Evolutionary conservation across 2,888 invertebrate genomes (phyloP).

Genomic region (Andrena haemorrhoa): DNA sequence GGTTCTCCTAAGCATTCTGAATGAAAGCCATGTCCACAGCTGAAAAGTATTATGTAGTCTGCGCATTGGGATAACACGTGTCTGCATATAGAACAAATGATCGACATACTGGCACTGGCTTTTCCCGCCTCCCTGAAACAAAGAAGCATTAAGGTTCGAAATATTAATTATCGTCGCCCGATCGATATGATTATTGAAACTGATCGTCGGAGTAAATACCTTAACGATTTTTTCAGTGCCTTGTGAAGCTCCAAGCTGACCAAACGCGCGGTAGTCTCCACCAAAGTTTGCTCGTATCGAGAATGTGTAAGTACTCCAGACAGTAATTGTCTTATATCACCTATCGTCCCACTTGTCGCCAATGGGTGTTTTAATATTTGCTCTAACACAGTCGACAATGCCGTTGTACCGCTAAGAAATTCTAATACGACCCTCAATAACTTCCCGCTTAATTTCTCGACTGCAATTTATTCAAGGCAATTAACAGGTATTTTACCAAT

Average conservation of each 20-base stretch:
- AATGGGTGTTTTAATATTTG: slow-evolving; percentile 86
- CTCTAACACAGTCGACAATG: slow-evolving; percentile 87
- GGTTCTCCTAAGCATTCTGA: slow-evolving; percentile 80
- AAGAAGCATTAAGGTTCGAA: slow-evolving; percentile 33
- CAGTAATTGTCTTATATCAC: slow-evolving; percentile 87
- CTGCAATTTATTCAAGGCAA: slow-evolving; percentile 65
- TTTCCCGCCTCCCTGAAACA: slow-evolving; percentile 78
- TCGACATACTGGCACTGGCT: slow-evolving; percentile 78
- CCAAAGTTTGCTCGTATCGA: slow-evolving; percentile 90
- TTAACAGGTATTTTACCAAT: slow-evolving; percentile 25
- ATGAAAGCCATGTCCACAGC: slow-evolving; percentile 83
- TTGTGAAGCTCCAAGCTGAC: slow-evolving; percentile 90
- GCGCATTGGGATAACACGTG: slow-evolving; percentile 77
- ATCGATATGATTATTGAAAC: slow-evolving; percentile 11
- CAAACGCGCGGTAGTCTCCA: slow-evolving; percentile 89
- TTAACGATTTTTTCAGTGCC: slow-evolving; percentile 79
- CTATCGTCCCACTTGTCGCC: slow-evolving; percentile 87
- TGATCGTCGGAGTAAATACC: slow-evolving; percentile 65
- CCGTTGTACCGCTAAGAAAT: slow-evolving; percentile 82
- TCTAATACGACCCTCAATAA: slow-evolving; percentile 82
- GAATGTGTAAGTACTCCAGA: slow-evolving; percentile 91
- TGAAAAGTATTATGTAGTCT: slow-evolving; percentile 80
- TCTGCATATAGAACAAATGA: slow-evolving; percentile 80
- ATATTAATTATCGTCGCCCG: not conserved
- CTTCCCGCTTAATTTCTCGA: slow-evolving; percentile 78